phyloP scores from a whole-genome alignment of 2,797 vertebrate species.

The Acestrorhynchus altus region DNA sequence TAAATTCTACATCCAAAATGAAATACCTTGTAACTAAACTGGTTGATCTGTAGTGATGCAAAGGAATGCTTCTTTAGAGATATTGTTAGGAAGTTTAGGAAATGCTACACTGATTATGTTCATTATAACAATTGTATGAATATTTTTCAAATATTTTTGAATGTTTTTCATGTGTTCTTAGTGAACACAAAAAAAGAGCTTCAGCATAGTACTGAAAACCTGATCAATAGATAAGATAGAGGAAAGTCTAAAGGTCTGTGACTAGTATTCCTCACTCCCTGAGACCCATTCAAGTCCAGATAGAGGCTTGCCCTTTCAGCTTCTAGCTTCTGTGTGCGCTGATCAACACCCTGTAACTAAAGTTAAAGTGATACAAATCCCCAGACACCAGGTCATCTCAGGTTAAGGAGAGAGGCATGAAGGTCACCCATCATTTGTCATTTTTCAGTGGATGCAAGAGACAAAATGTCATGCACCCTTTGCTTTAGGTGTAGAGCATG shows the following conservation, averaged over 20 bases:
- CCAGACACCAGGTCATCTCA: constrained; percentile 45
- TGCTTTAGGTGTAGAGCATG: constrained; percentile 12
- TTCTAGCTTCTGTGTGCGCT: constrained; percentile 29
- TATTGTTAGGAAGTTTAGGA: too few species aligned
- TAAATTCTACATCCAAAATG: too few species aligned
- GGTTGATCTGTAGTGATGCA: too few species aligned
- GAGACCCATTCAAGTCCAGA: constrained; percentile 52
- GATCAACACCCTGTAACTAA: constrained; percentile 53
- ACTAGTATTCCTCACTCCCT: constrained; percentile 37
- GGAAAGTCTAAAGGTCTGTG: constrained; percentile 27
- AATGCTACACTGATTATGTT: too few species aligned
- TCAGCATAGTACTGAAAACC: constrained; percentile 29
- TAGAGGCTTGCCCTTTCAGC: constrained; percentile 46
- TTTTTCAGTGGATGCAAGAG: constrained; percentile 38
- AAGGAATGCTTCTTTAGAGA: too few species aligned
- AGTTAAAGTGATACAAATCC: constrained; percentile 49
- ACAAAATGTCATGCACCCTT: constrained; percentile 47
- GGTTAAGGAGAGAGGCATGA: constrained; percentile 39
- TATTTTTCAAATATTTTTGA: too few species aligned
- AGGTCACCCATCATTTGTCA: constrained; percentile 53
- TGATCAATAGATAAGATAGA: constrained; percentile 56
- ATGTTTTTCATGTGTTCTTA: constrained; percentile 26
- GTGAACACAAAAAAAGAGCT: constrained; percentile 27
- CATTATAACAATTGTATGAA: too few species aligned
- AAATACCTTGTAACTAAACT: too few species aligned